phyloP scores from a whole-genome alignment of 1,140 invertebrate genomes.

The Chlorops oryzae region DNA sequence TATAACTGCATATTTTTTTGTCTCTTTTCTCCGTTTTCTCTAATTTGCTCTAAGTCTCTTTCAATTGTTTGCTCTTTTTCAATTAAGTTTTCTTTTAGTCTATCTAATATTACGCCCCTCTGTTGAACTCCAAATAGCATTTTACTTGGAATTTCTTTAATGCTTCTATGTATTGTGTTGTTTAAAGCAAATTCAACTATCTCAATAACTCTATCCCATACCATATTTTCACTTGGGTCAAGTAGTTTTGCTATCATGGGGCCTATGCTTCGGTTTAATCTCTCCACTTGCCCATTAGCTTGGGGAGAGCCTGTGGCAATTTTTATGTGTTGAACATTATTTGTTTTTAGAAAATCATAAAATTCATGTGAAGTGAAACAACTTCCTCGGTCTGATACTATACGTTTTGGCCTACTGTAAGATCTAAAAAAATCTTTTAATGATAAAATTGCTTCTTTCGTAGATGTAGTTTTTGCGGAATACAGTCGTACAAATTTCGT shows the following conservation, averaged over 20 bases:
- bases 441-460: no score
- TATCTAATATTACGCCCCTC: conserved; percentile 1
- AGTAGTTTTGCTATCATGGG: no score
- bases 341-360: neutral
- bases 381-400: neutral
- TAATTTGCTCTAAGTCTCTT: no score
- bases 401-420: conserved; percentile 20
- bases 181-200: conserved; percentile 9
- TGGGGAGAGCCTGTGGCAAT: neutral
- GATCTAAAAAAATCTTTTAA: conserved; percentile 19
- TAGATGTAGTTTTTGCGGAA: conserved; percentile 16
- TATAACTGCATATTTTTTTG: no score
- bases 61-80: no score
- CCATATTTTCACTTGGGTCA: no score
- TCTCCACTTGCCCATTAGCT: conserved; percentile 5
- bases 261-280: neutral
- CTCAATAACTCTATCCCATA: conserved; percentile 4
- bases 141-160: conserved; percentile 1
- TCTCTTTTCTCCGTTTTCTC: no score
- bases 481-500: conserved; percentile 17
- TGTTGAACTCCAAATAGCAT: conserved; percentile 5
- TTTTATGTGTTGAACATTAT: conserved; percentile 2
- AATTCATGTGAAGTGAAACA: neutral
- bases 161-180: conserved; percentile 1
- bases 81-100: conserved; percentile 3